Evolutionary conservation across 2,113 vertebrate genomes (phyloP).

Genomic region (Haemorhous mexicanus): DNA sequence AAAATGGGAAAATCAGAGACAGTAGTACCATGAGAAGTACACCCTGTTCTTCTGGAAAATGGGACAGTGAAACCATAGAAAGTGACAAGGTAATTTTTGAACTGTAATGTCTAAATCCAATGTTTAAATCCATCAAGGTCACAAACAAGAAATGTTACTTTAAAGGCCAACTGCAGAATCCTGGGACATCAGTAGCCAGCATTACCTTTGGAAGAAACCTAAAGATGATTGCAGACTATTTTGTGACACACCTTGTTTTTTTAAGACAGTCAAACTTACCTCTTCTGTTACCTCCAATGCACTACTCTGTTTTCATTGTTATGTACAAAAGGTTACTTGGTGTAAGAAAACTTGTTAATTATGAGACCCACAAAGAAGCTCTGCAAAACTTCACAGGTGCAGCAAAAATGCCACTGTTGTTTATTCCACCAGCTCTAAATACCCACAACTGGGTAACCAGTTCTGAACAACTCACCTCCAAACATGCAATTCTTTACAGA

Average conservation of each 20-base stretch:
- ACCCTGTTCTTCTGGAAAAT: neutral
- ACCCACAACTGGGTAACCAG: neutral
- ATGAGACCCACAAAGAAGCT: neutral
- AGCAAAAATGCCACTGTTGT: neutral
- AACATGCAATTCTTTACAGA: neutral
- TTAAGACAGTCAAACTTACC: neutral
- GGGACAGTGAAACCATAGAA: neutral
- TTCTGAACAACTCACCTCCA: neutral
- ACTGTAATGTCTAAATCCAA: neutral
- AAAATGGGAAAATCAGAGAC: neutral
- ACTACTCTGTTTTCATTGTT: neutral
- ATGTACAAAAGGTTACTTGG: neutral
- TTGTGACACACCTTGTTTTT: neutral
- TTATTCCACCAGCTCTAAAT: neutral
- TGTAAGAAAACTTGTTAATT: neutral
- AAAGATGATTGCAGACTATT: neutral
- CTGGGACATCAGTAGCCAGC: neutral
- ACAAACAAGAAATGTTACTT: neutral
- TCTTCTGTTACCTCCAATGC: neutral
- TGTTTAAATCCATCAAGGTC: neutral
- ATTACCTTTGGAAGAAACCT: neutral
- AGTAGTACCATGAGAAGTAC: neutral
- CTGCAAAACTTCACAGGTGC: neutral
- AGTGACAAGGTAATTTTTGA: neutral
- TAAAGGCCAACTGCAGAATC: neutral